Conservation (phyloP, 2,797 vertebrate species). For the Forpus xanthops region DNA sequence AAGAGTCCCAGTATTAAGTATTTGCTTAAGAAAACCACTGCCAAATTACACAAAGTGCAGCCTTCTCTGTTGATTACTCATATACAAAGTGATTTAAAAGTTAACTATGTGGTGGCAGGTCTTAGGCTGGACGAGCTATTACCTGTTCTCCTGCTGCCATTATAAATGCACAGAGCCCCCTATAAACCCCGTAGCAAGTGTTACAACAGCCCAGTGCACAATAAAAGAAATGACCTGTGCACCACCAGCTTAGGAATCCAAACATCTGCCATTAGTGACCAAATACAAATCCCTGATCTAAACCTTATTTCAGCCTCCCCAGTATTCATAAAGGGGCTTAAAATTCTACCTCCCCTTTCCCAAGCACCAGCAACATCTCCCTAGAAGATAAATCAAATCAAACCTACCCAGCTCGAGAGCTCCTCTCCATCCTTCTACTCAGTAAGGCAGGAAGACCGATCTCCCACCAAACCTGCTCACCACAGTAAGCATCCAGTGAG, state of each 20-base stretch:
- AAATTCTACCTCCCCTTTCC: background rate
- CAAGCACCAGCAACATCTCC: background rate
- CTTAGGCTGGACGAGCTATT: background rate
- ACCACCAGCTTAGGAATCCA: background rate
- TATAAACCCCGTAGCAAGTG: background rate
- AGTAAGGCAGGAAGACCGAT: background rate
- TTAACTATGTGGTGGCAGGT: background rate
- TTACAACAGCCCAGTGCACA: background rate
- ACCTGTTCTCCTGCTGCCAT: background rate
- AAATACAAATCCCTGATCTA: background rate
- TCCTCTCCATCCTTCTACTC: background rate
- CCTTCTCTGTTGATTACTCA: background rate
- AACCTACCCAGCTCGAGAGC: background rate
- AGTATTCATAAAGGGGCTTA: background rate
- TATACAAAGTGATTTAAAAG: background rate
- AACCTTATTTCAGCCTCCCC: background rate
- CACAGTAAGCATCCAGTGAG: background rate
- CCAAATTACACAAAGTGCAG: background rate
- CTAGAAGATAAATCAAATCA: background rate
- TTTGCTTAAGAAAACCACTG: background rate
- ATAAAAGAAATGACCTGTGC: rapidly evolving
- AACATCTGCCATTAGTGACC: background rate
- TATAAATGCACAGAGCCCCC: background rate
- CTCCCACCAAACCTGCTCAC: background rate
- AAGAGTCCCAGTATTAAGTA: rapidly evolving